Conservation (phyloP, 2,888 invertebrate species). For the Ischnura elegans region DNA sequence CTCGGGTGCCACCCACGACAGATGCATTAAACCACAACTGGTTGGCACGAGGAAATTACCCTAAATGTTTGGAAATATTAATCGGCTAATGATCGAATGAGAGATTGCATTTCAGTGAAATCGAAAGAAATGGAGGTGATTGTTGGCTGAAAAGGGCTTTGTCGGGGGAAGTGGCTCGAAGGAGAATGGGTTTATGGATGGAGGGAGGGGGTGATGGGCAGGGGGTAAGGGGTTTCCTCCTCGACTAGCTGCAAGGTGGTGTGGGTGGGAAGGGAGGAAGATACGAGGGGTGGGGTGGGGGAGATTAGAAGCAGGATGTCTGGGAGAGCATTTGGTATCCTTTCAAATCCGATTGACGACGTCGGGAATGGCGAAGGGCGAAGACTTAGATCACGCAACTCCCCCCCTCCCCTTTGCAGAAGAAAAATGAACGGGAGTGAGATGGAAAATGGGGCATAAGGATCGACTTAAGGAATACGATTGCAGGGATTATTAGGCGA, state of each 20-base stretch:
- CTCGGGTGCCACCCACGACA: background rate
- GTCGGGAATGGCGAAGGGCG: conserved; percentile 2
- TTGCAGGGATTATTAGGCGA: conserved; percentile 42
- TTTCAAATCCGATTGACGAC: conserved; percentile 41
- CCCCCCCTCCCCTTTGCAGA: background rate
- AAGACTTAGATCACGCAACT: background rate
- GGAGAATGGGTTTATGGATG: background rate
- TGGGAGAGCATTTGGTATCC: background rate
- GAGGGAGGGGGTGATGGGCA: background rate
- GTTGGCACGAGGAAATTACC: background rate
- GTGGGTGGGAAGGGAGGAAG: background rate
- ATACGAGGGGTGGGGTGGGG: background rate
- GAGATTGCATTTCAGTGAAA: background rate
- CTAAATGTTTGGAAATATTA: background rate
- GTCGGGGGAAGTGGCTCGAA: background rate
- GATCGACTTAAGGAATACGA: conserved; percentile 45
- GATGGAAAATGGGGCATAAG: background rate
- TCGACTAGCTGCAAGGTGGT: background rate
- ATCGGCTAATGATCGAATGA: background rate
- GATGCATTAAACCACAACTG: background rate
- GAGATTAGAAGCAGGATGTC: background rate
- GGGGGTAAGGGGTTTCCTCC: too few relatives aligned
- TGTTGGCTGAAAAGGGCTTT: background rate
- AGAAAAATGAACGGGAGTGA: background rate
- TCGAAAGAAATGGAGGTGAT: background rate